Base-by-base conservation (phyloP, 2,888 invertebrate species). In the Agonopterix alstromeriana region DNA sequence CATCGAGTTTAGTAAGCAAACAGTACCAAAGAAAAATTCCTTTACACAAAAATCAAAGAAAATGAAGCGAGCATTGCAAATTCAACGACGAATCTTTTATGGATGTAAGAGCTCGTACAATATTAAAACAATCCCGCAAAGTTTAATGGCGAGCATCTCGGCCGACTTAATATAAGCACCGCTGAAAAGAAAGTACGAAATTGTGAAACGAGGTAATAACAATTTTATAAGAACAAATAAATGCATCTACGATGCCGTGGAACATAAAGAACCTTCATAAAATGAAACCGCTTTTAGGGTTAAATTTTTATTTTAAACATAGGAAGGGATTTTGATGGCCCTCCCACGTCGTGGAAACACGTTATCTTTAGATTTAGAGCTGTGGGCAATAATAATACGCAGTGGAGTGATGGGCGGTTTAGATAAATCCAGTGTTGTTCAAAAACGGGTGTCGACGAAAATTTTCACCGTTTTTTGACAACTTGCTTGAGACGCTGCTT, bases 241-340 rank as follows among this genome's bases (percentile, higher is more conserved):
- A 79, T 77, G 78, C 77, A 78, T 77, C 66, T 61, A 61, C 68
- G 63, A 68, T 72, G 63, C 62, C 64, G 66, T 57, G 60, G 64
- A 60, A 58, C 65, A 77, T 82, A 82, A 81, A 81, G 69, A 64
- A 71, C 67, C 65, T 67, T 70, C 76, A 74, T 82, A 80, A 83
- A 84, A 76, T 67, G 68, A 57, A 73, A 79, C 75, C 73, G 79
- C 72, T 74, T 72, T 85, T 78, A 78, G 75, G 77, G 81, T 83
- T 77, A 80, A 84, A 86, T 85, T 87, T 87, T 87, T 87, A 87
- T 87, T 87, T 87, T 87, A 87, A 87, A 87, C 87, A 87, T 87
- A 81, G 87, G 65, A 77, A 82, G 87, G 86, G 87, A 86, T 81
- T 82, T 76, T 82, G 82, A 84, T 82, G 82, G 83, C 78, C 70